Evolutionary conservation across 2,888 invertebrate genomes (phyloP), one percentile per base, ranked within the genome.

Genomic region (Iselma pallidipennis): DNA sequence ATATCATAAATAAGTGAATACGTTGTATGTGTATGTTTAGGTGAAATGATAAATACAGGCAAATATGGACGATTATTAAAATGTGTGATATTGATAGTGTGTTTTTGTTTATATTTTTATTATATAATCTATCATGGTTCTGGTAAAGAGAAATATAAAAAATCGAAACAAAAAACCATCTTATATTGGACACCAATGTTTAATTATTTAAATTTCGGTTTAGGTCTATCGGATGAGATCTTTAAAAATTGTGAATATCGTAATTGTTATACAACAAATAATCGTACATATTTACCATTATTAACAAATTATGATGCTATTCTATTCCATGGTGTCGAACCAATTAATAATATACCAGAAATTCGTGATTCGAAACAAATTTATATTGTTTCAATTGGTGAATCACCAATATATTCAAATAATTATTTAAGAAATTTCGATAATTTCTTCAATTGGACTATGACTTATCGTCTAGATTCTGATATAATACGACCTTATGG

Each of bases 361-460:
- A 66, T 33, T 1, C 77, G 86, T n/a, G 69, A 66, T 0, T 58
- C 74, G 0, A 54, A 77, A 9, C 87, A 87, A 72, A 66, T 73
- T n/a, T 87, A 86, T 69, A 79, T 86, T 1, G 86, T 83, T 66
- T 81, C 82, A 0, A 74, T 82, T 33, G 76, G 84, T 71, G 87
- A 87, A 68, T 80, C 83, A 14, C 82, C 83, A 12, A 65, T 60
- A 1, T 74, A 79, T 59, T 61, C 76, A 1, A 29, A 57, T 1
- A 16, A 58, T 4, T 50, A 67, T 25, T n/a, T 57, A 1, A 62
- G 63, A 7, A 63, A 68, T 49, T 80, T 81, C 48, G 69, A 75
- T 6, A 67, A 78, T 29, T 85, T 86, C 59, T 89, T 84, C 67
- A 87, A 87, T 70, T 74, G 83, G 63, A 87, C 86, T 1, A 85